phyloP scores from a whole-genome alignment of 2,888 invertebrate species.

The Lithophane leautieri region DNA sequence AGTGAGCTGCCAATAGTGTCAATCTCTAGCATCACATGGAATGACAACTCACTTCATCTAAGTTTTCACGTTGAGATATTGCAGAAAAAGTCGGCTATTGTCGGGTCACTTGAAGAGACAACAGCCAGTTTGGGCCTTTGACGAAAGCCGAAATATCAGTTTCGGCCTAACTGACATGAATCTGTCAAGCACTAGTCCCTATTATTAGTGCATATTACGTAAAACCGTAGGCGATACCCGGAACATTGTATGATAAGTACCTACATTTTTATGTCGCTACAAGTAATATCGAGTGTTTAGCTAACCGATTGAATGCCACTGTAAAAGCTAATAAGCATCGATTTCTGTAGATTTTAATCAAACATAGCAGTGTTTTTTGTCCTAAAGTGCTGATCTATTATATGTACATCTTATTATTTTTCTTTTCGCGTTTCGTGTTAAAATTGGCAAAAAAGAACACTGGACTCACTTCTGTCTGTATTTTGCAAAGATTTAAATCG shows the following conservation, averaged over 20 bases:
- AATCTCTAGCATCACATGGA: too few relatives aligned
- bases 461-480: not conserved
- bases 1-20: too few relatives aligned
- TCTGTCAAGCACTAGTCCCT: constrained; percentile 17
- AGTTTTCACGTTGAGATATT: too few relatives aligned
- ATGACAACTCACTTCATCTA: too few relatives aligned
- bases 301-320: not conserved
- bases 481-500: not conserved
- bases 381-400: not conserved
- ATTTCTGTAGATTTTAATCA: not conserved
- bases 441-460: not conserved
- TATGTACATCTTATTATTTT: not conserved
- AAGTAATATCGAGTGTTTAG: constrained; percentile 12
- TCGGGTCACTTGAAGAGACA: not conserved
- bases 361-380: not conserved
- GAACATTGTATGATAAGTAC: constrained; percentile 38
- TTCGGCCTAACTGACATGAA: constrained; percentile 20
- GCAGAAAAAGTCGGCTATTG: not conserved
- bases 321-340: not conserved
- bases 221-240: constrained; percentile 15
- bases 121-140: constrained; percentile 16
- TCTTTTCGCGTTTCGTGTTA: not conserved
- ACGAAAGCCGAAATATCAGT: constrained; percentile 10
- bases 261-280: constrained; percentile 19
- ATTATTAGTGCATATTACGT: constrained; percentile 24